Evolutionary conservation across 2,113 vertebrate genomes (phyloP).

Genomic region (Coryphaenoides rupestris): DNA sequence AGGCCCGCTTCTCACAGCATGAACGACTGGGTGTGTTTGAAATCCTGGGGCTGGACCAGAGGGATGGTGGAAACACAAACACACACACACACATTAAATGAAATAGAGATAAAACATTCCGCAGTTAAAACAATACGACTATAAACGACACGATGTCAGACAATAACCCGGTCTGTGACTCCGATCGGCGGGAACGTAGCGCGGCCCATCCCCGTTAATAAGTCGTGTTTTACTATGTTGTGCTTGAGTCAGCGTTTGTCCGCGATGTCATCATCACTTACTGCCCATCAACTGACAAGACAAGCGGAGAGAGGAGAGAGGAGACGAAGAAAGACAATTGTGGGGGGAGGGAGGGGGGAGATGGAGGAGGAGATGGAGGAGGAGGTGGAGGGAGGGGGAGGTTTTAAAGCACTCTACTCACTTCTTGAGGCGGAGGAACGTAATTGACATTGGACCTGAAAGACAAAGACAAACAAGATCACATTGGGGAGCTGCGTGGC

Average conservation of each 20-base stretch:
- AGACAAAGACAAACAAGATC: conserved; percentile 33
- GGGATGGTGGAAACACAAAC: background rate
- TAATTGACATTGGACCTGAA: conserved; percentile 70
- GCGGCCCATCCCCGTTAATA: conserved; percentile 6
- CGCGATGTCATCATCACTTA: no score
- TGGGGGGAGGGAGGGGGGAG: no score
- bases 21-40: conserved; percentile 98
- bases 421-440: conserved; percentile 68
- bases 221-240: background rate
- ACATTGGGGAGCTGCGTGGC: no score
- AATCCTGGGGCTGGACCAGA: conserved; percentile 76
- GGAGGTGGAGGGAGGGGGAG: no score
- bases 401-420: conserved; percentile 44
- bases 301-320: background rate
- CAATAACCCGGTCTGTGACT: background rate
- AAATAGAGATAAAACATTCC: no score
- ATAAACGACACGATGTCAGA: no score
- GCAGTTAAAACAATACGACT: no score
- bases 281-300: background rate
- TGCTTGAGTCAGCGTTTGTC: conserved; percentile 17
- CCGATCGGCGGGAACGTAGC: conserved; percentile 4
- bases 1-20: conserved; percentile 81
- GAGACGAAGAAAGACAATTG: no score
- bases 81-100: background rate
- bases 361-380: no score